Evolutionary conservation across 2,888 invertebrate genomes (phyloP).

Genomic region (Cheilosia variabilis): DNA sequence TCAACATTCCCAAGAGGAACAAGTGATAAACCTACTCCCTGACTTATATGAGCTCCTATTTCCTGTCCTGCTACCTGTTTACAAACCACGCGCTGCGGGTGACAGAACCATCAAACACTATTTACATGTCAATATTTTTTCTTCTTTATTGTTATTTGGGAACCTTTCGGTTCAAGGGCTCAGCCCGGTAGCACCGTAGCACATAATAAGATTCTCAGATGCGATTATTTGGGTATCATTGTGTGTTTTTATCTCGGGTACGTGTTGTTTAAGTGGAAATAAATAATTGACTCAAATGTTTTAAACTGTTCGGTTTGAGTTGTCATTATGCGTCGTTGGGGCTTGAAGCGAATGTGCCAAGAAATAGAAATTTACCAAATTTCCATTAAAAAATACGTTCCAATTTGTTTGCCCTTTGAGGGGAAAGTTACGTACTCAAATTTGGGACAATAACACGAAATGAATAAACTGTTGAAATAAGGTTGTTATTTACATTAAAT

Average conservation of each 20-base stretch:
- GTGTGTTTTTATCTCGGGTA: constrained; percentile 13
- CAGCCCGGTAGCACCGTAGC: constrained; percentile 11
- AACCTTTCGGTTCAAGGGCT: constrained; percentile 25
- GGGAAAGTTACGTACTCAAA: no score
- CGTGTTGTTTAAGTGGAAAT: constrained; percentile 16
- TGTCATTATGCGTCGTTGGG: constrained; percentile 1
- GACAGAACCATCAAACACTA: constrained; percentile 25
- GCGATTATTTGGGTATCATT: constrained; percentile 40
- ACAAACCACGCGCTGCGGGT: constrained; percentile 31
- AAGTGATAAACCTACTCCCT: constrained; percentile 15
- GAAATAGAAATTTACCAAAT: background rate
- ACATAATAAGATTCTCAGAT: constrained; percentile 28
- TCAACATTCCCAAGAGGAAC: constrained; percentile 18
- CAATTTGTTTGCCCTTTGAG: no score
- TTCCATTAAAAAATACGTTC: no score
- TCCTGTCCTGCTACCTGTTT: constrained; percentile 60
- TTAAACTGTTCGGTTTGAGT: constrained; percentile 17
- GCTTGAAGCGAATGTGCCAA: background rate
- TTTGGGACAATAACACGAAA: no score
- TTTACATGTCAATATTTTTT: constrained; percentile 50
- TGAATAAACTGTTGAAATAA: no score
- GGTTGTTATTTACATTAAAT: no score
- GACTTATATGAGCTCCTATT: constrained; percentile 19
- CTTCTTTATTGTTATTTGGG: constrained; percentile 43
- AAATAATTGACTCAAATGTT: constrained; percentile 47